phyloP scores from a whole-genome alignment of 2,113 vertebrate genomes.

The Heptranchias perlo region DNA sequence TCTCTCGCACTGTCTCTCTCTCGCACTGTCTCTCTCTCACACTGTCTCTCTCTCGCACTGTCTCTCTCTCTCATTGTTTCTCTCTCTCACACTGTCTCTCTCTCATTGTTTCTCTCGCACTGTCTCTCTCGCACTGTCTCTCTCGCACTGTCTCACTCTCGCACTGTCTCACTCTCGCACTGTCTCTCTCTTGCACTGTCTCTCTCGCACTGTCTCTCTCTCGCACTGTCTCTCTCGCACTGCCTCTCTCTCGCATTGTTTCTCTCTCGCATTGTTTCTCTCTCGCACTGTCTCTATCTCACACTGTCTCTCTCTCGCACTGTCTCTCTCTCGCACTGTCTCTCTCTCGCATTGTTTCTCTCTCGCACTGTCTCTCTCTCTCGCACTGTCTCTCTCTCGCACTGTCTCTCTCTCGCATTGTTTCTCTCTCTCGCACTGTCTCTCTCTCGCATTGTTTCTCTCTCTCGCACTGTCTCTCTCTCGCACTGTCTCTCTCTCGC shows the following conservation, averaged over 20 bases:
- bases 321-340: too few species aligned
- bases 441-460: neutral
- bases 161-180: neutral
- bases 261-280: neutral
- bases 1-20: neutral
- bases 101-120: too few species aligned
- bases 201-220: too few species aligned
- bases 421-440: neutral
- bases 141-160: too few species aligned
- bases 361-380: neutral
- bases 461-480: too few species aligned
- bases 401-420: too few species aligned
- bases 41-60: too few species aligned
- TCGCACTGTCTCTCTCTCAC: neutral
- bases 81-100: neutral
- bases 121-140: neutral
- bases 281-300: neutral
- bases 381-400: too few species aligned
- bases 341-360: neutral
- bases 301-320: too few species aligned
- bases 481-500: neutral
- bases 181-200: neutral
- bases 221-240: too few species aligned
- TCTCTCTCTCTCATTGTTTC: too few species aligned
- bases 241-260: neutral